phyloP scores from a whole-genome alignment of 2,113 vertebrate genomes.

The Channa maculata region DNA sequence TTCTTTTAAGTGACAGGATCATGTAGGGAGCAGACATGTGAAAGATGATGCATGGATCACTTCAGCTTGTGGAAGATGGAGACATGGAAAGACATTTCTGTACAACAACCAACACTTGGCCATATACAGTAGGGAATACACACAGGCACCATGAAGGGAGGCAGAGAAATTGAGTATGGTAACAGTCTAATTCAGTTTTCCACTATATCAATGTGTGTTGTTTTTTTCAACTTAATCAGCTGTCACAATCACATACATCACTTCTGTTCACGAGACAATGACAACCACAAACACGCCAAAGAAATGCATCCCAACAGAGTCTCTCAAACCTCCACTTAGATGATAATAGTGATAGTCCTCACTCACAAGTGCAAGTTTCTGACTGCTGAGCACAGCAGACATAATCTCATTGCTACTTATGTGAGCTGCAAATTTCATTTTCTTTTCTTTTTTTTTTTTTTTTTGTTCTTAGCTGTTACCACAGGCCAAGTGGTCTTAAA shows the following conservation, averaged over 20 bases:
- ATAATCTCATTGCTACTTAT: constrained; percentile 63
- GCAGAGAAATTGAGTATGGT: constrained; percentile 47
- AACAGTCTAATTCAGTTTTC: constrained; percentile 76
- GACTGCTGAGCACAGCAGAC: constrained; percentile 48
- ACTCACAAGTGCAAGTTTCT: constrained; percentile 70
- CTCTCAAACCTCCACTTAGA: constrained; percentile 68
- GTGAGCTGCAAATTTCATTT: constrained; percentile 63
- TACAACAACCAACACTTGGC: constrained; percentile 65
- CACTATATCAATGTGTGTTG: constrained; percentile 62
- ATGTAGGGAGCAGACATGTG: constrained; percentile 39
- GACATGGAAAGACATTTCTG: constrained; percentile 57
- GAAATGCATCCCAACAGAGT: constrained; percentile 73
- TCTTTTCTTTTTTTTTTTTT: not conserved
- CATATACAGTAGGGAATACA: constrained; percentile 52
- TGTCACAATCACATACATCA: constrained; percentile 73
- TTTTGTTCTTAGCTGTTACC: constrained; percentile 46
- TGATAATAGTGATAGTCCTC: constrained; percentile 65
- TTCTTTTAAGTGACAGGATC: constrained; percentile 60
- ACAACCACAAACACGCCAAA: constrained; percentile 64
- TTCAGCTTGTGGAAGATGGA: constrained; percentile 43
- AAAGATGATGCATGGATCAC: constrained; percentile 32
- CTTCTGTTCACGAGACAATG: constrained; percentile 69
- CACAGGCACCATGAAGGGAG: constrained; percentile 59
- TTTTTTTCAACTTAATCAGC: constrained; percentile 64
- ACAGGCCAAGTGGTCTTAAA: constrained; percentile 62